Base-by-base conservation (phyloP, 2,888 invertebrate species). In the Eupithecia subumbrata region DNA sequence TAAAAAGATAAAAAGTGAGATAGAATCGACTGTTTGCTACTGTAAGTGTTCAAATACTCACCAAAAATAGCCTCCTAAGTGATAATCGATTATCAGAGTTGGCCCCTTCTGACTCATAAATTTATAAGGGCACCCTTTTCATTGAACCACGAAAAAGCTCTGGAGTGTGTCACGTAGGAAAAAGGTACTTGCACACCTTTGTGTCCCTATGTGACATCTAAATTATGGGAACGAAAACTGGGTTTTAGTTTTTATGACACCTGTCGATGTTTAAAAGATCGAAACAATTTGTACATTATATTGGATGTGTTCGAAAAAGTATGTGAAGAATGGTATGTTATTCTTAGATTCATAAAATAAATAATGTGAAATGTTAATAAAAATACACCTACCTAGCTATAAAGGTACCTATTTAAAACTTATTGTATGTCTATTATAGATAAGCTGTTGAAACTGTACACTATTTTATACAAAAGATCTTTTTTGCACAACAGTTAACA, bases 141-240 rank as follows among this genome's bases (percentile, higher is more conserved):
- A 73, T 40, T 78, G 69, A 76, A 76, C 72, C 74, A 78, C 71
- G 74, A 78, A 78, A 75, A 78, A 48, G 70, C 76, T 74, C 63
- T 74, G 73, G 73, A 76, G 76, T 73, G 71, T 75, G 78, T 74
- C 71, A 77, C 76, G 77, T 71, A 76, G 71, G 56, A 69, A 76
- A 73, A 48, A 43, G 73, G 69, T 67, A 37, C 48, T 48, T 48
- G 5, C 37, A 40, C 40, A 72, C 72, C 9, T 66, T 40, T 66
- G 18, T 37, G 30, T 37, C 37, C 52, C n/a, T 16, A 8, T 66
- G 34, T 69, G 56, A 67, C 48, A 45, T 40, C 69, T 72, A 75
- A 69, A 75, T 75, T 72, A 69, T 40, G 72, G 37, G 68, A 45
- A 37, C 34, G 16, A 34, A 70, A 63, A n/a, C 67, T 34, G 11